Evolutionary conservation across 2,797 vertebrate genomes (phyloP).

Genomic region (Gambusia yucatana): DNA sequence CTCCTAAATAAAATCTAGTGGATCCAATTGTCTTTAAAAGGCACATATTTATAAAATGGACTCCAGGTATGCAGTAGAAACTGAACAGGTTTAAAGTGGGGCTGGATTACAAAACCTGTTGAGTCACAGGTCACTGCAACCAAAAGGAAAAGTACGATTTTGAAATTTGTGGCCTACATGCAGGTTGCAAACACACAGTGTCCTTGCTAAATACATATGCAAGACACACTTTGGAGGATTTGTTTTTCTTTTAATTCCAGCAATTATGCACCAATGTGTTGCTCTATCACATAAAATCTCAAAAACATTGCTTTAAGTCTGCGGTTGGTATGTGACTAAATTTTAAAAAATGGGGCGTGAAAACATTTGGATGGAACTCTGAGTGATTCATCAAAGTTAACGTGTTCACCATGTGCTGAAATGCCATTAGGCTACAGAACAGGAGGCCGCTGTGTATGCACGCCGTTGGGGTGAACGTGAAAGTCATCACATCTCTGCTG

Average conservation of each 20-base stretch:
- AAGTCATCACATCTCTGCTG: neutral
- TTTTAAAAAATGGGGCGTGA: neutral
- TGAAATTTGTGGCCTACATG: neutral
- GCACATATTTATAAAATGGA: neutral
- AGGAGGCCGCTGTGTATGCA: slow-evolving; percentile 26
- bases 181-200: neutral
- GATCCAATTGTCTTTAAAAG: neutral
- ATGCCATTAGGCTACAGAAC: slow-evolving; percentile 28
- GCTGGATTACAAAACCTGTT: neutral
- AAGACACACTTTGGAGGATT: neutral
- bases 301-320: neutral
- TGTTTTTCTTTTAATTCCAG: neutral
- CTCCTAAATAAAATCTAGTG: neutral
- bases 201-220: neutral
- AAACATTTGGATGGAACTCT: neutral
- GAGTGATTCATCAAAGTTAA: slow-evolving; percentile 10
- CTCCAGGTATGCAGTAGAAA: neutral
- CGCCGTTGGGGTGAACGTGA: slow-evolving; percentile 28
- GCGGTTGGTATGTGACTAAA: neutral
- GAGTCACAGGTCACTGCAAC: neutral
- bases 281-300: neutral
- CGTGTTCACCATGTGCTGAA: slow-evolving; percentile 30
- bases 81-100: neutral
- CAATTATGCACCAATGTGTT: neutral
- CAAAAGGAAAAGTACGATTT: neutral